Evolutionary conservation across 2,888 invertebrate genomes (phyloP), one percentile per base, ranked within the genome.

Genomic region (Volucella inflata): DNA sequence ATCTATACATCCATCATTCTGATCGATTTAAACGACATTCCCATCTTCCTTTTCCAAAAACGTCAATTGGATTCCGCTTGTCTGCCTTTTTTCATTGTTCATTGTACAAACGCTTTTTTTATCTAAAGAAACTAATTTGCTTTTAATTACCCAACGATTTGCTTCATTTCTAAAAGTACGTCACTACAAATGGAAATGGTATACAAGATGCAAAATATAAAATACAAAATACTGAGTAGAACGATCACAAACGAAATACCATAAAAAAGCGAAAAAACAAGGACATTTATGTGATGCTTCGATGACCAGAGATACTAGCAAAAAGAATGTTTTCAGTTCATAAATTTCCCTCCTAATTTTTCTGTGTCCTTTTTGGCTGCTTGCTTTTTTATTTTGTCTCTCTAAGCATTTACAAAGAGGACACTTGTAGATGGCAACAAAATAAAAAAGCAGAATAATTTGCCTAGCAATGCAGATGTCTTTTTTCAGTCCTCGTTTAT

Each of bases 301-400:
- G 50, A 30, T 48, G 50, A 44, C 42, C 51, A 12, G 30, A 14
- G 36, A 30, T 30, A 30, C 30, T 70, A 12, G 11, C 8, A 14
- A 51, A 79, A 79, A 53, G 59, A 53, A 74, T 72, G 67, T 79
- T 79, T 79, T 72, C 79, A 79, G 72, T 79, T 79, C 79, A 79
- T 72, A 79, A 67, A 79, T 65, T 72, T 72, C 59, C 12, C 21
- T 79, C 44, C 67, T 60, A 72, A 72, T 79, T 79, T 67, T 65
- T 51, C 30, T 30, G 60, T 51, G 71, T 72, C 71, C 71, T 40
- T 59, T 59, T 48, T 38, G 8, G n/a, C 16, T 71, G 44, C 48
- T 57, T 78, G 40, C 65, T 71, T 57, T 64, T 64, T 67, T 38
- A 14, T 42, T 30, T 62, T 38, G 46, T 62, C 12, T 17, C n/a